Evolutionary conservation across 37 sponge, comb jelly and placozoan genomes (phyloP), one percentile per base, ranked within the genome.

Genomic region (Hormiphora californensis): DNA sequence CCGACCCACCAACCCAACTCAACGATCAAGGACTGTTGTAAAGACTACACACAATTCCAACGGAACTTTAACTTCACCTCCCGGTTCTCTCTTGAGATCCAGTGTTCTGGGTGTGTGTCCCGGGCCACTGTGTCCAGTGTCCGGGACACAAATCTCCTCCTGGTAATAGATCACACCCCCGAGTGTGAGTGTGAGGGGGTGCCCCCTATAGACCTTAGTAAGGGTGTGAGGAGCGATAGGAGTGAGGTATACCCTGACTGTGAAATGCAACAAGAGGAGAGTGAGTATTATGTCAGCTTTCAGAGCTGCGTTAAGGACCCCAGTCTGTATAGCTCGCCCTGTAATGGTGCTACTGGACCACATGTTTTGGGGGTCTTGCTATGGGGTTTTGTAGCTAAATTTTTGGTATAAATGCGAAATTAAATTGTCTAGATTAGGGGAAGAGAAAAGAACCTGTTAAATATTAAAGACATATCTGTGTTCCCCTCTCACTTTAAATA

Each of bases 251-350:
- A n/a, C n/a, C n/a, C n/a, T n/a, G n/a, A n/a, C n/a, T n/a, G n/a
- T n/a, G n/a, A n/a, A n/a, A n/a, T n/a, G n/a, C n/a, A n/a, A n/a
- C n/a, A n/a, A n/a, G n/a, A n/a, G n/a, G n/a, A n/a, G n/a, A n/a
- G n/a, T n/a, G 61, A 57, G 4, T 57, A 57, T 15, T 57, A 57
- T 57, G 61, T 57, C 17, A 57, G 61, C 23, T 57, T 57, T 12
- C 61, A 57, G 61, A 57, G 61, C 23, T 57, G 61, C 27, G 61
- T 57, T n/a, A n/a, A n/a, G n/a, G n/a, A n/a, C n/a, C n/a, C n/a
- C n/a, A n/a, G n/a, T n/a, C n/a, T n/a, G n/a, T n/a, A n/a, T n/a
- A n/a, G n/a, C n/a, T n/a, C n/a, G n/a, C n/a, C n/a, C n/a, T n/a
- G n/a, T n/a, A n/a, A n/a, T n/a, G n/a, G n/a, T n/a, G n/a, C n/a